Evolutionary conservation across 2,888 invertebrate genomes (phyloP), one percentile per base, ranked within the genome.

Genomic region (Drymonia ruficornis): DNA sequence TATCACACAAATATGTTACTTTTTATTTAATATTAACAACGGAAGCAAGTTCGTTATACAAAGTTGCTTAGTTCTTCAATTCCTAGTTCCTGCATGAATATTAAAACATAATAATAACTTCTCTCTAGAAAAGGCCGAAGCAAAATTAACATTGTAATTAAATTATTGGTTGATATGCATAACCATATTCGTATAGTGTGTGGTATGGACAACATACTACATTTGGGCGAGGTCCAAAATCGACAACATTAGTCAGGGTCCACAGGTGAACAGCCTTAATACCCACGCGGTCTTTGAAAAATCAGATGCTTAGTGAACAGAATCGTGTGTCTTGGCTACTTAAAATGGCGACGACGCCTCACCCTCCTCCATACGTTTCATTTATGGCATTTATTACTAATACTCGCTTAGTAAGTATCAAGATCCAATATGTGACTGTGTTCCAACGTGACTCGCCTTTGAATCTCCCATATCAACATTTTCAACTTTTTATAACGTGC

Each of bases 161-260:
- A 18, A 45, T 29, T 55, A 53, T 52, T 56, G 55, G 54, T 62
- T 45, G 49, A 67, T 63, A 55, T 23, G 29, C 64, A 54, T 63
- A 50, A 29, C 53, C 55, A 56, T 59, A 61, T 45, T 43, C 52
- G 42, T 18, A 13, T 13, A 16, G 31, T 34, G 47, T 34, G 47
- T 47, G 47, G 61, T 59, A 65, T 56, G 56, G 65, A 63, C 79
- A 78, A 68, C 69, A 75, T 78, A 71, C 84, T 78, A 76, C 76
- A 81, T 89, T 87, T 88, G 89, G 89, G 84, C 61, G 74, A 78
- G 72, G 73, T 84, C 84, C 88, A 86, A 86, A 79, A 72, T 55
- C 59, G 67, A 61, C 69, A 59, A 65, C 66, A 73, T 84, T 81
- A 86, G 78, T 84, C 85, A 86, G 83, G 74, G 67, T 72, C 72